Conservation (phyloP, 2,888 invertebrate species). For the Pelosia muscerda region DNA sequence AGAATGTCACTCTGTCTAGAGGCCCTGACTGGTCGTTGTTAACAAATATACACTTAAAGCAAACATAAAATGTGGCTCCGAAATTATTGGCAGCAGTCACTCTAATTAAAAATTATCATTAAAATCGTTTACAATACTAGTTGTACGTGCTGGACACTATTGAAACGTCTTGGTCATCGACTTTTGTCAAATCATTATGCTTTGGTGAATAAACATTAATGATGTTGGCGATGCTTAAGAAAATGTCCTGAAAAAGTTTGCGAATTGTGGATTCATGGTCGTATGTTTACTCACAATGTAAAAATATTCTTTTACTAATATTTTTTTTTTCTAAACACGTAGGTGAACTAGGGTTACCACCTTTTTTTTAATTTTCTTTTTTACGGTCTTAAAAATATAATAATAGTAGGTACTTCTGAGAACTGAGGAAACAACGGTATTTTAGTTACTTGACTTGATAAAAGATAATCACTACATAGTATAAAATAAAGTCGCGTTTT, state of each 20-base stretch:
- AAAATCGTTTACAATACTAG: conserved; percentile 28
- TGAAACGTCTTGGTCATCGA: conserved; percentile 11
- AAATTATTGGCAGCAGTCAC: conserved; percentile 31
- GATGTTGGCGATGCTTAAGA: conserved; percentile 9
- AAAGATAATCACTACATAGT: no score
- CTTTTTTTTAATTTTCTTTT: no score
- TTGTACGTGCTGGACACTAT: conserved; percentile 14
- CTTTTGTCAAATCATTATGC: conserved; percentile 21
- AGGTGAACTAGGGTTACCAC: no score
- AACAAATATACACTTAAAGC: conserved; percentile 19
- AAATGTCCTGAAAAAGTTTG: conserved; percentile 7
- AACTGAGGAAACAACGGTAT: no score
- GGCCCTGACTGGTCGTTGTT: neutral
- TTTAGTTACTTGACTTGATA: no score
- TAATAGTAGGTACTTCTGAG: no score
- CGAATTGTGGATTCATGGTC: neutral
- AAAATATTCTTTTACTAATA: neutral
- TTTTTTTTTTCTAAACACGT: no score
- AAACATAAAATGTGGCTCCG: conserved; percentile 20
- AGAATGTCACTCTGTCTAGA: no score
- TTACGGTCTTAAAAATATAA: no score
- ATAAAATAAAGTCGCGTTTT: no score
- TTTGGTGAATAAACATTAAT: conserved; percentile 18
- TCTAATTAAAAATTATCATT: conserved; percentile 29
- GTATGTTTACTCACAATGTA: conserved; percentile 3